These are phyloP conservation scores for Bubo blakistoni DNA, from an alignment of 2,113 vertebrate species.

Conservation along the genomic window DNA sequence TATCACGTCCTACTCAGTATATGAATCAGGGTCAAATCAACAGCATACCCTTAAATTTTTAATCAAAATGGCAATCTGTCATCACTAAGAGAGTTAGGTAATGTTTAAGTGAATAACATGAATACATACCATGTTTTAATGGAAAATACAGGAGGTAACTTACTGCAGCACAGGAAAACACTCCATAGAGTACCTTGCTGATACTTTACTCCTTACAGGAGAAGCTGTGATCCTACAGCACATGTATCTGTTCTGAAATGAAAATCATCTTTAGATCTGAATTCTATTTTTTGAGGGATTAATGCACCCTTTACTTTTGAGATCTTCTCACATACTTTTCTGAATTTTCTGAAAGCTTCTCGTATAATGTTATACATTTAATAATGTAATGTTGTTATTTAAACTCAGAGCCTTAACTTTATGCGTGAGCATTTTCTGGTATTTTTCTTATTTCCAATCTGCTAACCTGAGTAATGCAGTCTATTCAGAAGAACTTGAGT, in stretches of 20 bases:
- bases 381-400: not conserved
- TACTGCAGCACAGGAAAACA: not conserved
- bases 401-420: not conserved
- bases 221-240: not conserved
- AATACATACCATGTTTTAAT: not conserved
- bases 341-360: not conserved
- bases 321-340: not conserved
- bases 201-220: not conserved
- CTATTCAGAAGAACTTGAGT: not conserved
- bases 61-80: slow-evolving; percentile 44
- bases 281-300: not conserved
- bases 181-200: not conserved
- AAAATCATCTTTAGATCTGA: not conserved
- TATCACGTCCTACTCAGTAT: slow-evolving; percentile 25
- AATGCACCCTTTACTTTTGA: not conserved
- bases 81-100: not conserved
- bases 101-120: not conserved
- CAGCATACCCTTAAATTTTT: slow-evolving; percentile 33
- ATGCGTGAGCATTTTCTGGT: not conserved
- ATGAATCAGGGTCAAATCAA: slow-evolving; percentile 40
- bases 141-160: not conserved
- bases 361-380: not conserved
- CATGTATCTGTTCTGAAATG: not conserved
- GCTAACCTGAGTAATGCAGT: not conserved
- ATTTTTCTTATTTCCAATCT: not conserved